These are phyloP conservation scores for Gallinago solitaria DNA, from an alignment of 2,797 vertebrate genomes.

Conservation along the genomic window DNA sequence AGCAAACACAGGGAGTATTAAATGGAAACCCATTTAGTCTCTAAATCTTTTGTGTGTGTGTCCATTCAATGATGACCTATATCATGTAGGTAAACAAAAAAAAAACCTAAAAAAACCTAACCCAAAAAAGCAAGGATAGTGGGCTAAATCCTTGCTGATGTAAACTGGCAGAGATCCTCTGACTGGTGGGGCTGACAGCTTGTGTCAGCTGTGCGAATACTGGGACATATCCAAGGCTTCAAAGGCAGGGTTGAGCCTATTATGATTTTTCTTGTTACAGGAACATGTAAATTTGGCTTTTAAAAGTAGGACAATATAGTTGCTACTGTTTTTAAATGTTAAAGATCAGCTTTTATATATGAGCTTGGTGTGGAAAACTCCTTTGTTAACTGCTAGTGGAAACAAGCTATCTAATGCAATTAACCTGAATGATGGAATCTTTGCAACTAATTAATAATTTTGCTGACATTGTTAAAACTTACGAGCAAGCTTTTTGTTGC, in stretches of 20 bases:
- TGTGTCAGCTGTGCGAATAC: not conserved
- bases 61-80: not conserved
- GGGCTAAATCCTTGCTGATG: not conserved
- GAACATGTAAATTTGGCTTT: not conserved
- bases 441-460: not conserved
- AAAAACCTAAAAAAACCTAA: no score
- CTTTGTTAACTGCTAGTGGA: not conserved
- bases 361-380: not conserved
- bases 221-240: not conserved
- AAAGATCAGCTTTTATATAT: not conserved
- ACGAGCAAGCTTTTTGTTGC: not conserved
- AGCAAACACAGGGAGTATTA: not conserved
- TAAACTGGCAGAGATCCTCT: not conserved
- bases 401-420: not conserved
- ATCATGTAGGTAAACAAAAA: not conserved
- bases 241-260: not conserved
- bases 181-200: not conserved
- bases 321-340: not conserved
- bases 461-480: not conserved
- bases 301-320: not conserved
- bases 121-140: not conserved
- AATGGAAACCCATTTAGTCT: not conserved
- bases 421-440: not conserved
- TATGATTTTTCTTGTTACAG: not conserved
- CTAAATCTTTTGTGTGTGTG: not conserved